Percentiles rank a stretch among this genome's conserved stretches.
Conservation (phyloP, 2,888 invertebrate species). For the Andrena camellia region DNA sequence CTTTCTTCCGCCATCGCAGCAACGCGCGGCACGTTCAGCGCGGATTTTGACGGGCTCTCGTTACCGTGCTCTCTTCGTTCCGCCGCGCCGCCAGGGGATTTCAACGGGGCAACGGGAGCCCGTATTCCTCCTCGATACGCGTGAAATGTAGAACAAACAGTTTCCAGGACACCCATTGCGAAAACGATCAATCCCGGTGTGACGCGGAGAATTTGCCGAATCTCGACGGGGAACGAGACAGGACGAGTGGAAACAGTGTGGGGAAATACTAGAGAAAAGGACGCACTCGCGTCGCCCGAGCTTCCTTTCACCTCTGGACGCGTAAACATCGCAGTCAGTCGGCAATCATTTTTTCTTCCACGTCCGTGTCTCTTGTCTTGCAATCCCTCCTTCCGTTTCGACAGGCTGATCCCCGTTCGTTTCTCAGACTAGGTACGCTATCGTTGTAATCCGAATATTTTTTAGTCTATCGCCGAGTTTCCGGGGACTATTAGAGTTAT, state of each 20-base stretch:
- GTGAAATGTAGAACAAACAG: conserved; percentile 70
- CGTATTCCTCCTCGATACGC: conserved; percentile 40
- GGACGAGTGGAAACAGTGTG: conserved; percentile 4
- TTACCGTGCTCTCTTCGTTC: conserved; percentile 6
- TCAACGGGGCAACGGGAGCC: conserved; percentile 9
- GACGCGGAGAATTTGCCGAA: conserved; percentile 68
- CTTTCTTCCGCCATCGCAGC: background rate
- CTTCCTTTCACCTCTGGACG: conserved; percentile 10
- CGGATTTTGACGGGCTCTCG: conserved; percentile 46
- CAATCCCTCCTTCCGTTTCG: background rate
- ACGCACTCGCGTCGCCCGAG: background rate
- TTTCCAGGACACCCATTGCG: conserved; percentile 59
- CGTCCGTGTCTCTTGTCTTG: background rate
- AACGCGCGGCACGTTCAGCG: conserved; percentile 11
- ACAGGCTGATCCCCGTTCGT: background rate
- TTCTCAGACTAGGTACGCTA: background rate
- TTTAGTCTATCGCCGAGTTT: background rate
- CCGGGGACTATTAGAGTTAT: background rate
- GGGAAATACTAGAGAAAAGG: background rate
- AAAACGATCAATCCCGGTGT: conserved; percentile 65
- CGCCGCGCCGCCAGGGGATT: conserved; percentile 22
- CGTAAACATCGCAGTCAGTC: background rate
- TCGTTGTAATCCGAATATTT: background rate
- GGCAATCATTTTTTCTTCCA: conserved; percentile 8
- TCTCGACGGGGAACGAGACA: conserved; percentile 31